Base-by-base conservation (phyloP, 2,113 vertebrate species). In the Neopipo cinnamomea region DNA sequence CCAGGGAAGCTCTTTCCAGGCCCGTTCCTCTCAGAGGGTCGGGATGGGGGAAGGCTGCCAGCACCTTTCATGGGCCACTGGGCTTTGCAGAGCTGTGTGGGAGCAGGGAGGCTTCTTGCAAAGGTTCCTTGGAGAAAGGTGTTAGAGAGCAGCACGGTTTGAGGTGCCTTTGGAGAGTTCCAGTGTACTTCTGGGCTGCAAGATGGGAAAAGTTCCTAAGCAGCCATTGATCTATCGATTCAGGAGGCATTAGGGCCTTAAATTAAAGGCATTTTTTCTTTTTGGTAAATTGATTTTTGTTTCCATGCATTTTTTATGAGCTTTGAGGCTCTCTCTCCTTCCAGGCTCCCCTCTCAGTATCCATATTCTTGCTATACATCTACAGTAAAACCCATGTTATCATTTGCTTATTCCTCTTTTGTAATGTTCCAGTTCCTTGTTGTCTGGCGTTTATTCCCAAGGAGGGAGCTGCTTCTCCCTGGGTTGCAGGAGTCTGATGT, bases 291-390 rank as follows among this genome's bases (percentile, higher is more conserved):
- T 3, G 74, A 88, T 96, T 91, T 95, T 91, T 89, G 37, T 77
- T 93, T 52, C 52, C 71, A 91, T 94, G 63, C 63, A 91, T 96
- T 95, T 96, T 97, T 96, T 41, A 95, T 88, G 85, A 93, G 68
- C 42, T 83, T 66, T 50, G 85, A 88, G 83, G 76, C 75, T 91
- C 61, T 14, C 27, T 75, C 56, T 89, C 73, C 35, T 89, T 77
- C 47, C 68, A 96, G 55, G n/a, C 67, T 77, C 33, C 30, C 20
- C n/a, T 91, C 72, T 86, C 18, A 6, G 31, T 23, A 13, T 76
- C 31, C 47, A 19, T 30, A 12, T 39, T 15, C 80, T 81, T 81
- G 47, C 47, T 74, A 0, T 41, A 5, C 19, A 30, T 77, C n/a
- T 19, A 59, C 71, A 82, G 30, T 50, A 0, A 0, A 63, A 91